Percentiles rank a stretch among this genome's conserved stretches.
These are phyloP conservation scores for Papilio helenus DNA, from an alignment of 1,140 invertebrate genomes.

Conservation along the genomic window DNA sequence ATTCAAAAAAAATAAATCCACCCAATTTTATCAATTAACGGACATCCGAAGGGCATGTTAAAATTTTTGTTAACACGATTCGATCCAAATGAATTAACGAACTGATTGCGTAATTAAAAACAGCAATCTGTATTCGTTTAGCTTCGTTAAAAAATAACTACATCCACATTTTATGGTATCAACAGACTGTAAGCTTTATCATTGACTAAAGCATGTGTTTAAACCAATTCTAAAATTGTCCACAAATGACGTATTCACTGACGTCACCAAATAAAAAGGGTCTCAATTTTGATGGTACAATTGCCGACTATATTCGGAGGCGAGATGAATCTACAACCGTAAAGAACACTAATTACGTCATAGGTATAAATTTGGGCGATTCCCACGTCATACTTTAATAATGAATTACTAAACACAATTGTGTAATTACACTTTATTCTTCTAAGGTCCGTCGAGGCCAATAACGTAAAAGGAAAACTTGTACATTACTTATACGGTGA, in stretches of 20 bases:
- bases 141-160: constrained; percentile 3
- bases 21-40: not conserved
- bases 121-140: constrained; percentile 5
- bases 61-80: not conserved
- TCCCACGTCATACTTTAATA: constrained; percentile 65
- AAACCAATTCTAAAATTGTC: constrained; percentile 28
- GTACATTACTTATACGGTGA: constrained; percentile 56
- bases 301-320: constrained; percentile 43
- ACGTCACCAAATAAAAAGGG: constrained; percentile 35
- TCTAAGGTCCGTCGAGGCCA: constrained; percentile 65
- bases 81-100: constrained; percentile 19
- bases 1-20: not conserved
- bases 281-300: constrained; percentile 35
- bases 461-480: constrained; percentile 59
- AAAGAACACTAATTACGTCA: constrained; percentile 64
- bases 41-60: not conserved
- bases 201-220: constrained; percentile 6
- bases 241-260: not conserved
- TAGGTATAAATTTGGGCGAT: constrained; percentile 70
- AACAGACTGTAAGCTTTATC: constrained; percentile 9
- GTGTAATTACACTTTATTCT: constrained; percentile 54
- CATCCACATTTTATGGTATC: not conserved
- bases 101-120: constrained; percentile 21
- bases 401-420: constrained; percentile 60
- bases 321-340: constrained; percentile 50